Evolutionary conservation across 2,888 invertebrate genomes (phyloP), one percentile per base, ranked within the genome.

Genomic region (Mesochorus sp.): DNA sequence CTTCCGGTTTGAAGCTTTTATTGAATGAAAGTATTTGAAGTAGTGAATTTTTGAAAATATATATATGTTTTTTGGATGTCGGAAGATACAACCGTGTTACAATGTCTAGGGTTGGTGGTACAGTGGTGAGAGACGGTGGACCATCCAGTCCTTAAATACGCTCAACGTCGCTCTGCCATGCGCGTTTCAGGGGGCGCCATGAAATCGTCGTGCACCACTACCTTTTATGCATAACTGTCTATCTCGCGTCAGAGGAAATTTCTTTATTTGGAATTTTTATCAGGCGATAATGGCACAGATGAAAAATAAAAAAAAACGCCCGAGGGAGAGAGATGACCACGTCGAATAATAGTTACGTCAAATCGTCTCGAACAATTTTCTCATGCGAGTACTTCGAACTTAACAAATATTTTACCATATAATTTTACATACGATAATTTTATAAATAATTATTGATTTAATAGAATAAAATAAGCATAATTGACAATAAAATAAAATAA

Each of bases 131-230:
- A 82, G 79, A 83, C 81, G 82, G 81, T 82, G 81, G 47, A 77
- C 84, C 81, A 84, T 86, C n/a, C 88, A 86, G 87, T 88, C 89
- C 88, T 89, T 89, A 89, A 89, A 89, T 89, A 89, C 87, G 81
- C 80, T 79, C 82, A 51, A 61, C 81, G 81, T 83, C 75, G 75
- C 72, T 76, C 81, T 85, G 86, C 81, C 89, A 89, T 89, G 89
- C 89, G 89, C 89, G 83, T 82, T 86, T 80, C 83, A 85, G 79
- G 84, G 82, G 81, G 84, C 83, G 84, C 83, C 81, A 81, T 81
- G 53, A 78, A 77, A 74, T 80, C 59, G 66, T 31, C 42, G 61
- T 44, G 31, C n/a, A 31, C 8, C 53, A 12, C 5, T 5, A 14
- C n/a, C n/a, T n/a, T n/a, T n/a, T 76, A 67, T 73, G 61, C 68